These are phyloP conservation scores for Andricus curvator DNA, from an alignment of 2,888 invertebrate genomes.

Conservation along the genomic window DNA sequence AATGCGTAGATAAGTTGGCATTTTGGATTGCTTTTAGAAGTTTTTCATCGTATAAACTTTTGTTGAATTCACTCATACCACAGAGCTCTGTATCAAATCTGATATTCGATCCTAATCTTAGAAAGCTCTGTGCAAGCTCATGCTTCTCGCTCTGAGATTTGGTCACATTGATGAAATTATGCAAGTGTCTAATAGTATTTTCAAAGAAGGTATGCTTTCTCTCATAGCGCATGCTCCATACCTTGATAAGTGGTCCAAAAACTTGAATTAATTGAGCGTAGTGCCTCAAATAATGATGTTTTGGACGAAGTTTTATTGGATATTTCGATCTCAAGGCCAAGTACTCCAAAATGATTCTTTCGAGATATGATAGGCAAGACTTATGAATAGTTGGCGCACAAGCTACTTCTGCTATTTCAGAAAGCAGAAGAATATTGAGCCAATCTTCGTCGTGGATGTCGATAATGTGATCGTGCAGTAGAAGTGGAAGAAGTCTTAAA, in stretches of 20 bases:
- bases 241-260: conserved; percentile 56
- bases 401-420: conserved; percentile 59
- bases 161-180: conserved; percentile 25
- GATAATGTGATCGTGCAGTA: conserved; percentile 50
- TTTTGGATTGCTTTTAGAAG: conserved; percentile 13
- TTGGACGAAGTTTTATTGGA: conserved; percentile 51
- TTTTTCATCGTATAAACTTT: conserved; percentile 26
- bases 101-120: background rate
- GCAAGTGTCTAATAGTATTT: conserved; percentile 43
- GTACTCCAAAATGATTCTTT: conserved; percentile 50
- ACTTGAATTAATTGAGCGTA: conserved; percentile 50
- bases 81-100: conserved; percentile 19
- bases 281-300: conserved; percentile 55
- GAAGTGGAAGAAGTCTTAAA: conserved; percentile 51
- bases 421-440: conserved; percentile 49
- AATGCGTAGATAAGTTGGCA: background rate
- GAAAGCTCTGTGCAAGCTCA: conserved; percentile 12
- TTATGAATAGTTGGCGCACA: conserved; percentile 56
- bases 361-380: conserved; percentile 49
- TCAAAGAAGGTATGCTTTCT: conserved; percentile 63
- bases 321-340: conserved; percentile 46
- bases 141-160: conserved; percentile 13
- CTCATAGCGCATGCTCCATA: conserved; percentile 60
- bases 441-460: conserved; percentile 51
- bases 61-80: conserved; percentile 37